Evolutionary conservation across 2,888 invertebrate genomes (phyloP).

Genomic region (Sesamia inferens): DNA sequence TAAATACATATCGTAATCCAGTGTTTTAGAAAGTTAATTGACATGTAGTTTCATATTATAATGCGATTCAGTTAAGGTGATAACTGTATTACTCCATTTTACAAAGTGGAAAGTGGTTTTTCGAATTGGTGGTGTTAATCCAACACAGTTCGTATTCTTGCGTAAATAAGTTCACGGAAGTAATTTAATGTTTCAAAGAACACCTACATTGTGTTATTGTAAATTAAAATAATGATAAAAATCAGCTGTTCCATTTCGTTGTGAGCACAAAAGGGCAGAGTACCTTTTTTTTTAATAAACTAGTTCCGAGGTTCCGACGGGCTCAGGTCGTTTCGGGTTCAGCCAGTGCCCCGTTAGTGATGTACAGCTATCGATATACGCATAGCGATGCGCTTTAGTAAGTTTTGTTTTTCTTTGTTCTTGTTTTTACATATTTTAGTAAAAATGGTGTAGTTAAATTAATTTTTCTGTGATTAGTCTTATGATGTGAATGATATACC

Average conservation of each 20-base stretch:
- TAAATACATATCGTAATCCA: slow-evolving; percentile 58
- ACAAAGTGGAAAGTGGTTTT: slow-evolving; percentile 55
- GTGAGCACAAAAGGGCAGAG: slow-evolving; percentile 37
- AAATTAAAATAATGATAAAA: slow-evolving; percentile 49
- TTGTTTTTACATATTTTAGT: slow-evolving; percentile 12
- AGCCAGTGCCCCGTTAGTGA: slow-evolving; percentile 59
- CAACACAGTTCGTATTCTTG: slow-evolving; percentile 40
- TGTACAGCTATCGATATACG: slow-evolving; percentile 56
- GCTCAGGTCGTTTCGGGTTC: slow-evolving; percentile 54
- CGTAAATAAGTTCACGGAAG: slow-evolving; percentile 54
- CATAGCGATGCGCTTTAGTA: slow-evolving; percentile 43
- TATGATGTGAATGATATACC: background rate
- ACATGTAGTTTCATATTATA: slow-evolving; percentile 52
- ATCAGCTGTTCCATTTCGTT: slow-evolving; percentile 61
- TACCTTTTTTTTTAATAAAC: slow-evolving; percentile 49
- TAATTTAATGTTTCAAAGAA: slow-evolving; percentile 23
- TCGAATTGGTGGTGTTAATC: slow-evolving; percentile 54
- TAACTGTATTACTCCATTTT: slow-evolving; percentile 40
- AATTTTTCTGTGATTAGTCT: background rate
- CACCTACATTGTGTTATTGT: slow-evolving; percentile 18
- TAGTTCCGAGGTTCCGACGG: slow-evolving; percentile 47
- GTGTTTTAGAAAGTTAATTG: slow-evolving; percentile 65
- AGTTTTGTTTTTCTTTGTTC: slow-evolving; percentile 47
- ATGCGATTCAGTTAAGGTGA: slow-evolving; percentile 46
- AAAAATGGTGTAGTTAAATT: slow-evolving; percentile 22